Evolutionary conservation across 2,888 invertebrate genomes (phyloP).

Genomic region (Dicranocentrus wangi): DNA sequence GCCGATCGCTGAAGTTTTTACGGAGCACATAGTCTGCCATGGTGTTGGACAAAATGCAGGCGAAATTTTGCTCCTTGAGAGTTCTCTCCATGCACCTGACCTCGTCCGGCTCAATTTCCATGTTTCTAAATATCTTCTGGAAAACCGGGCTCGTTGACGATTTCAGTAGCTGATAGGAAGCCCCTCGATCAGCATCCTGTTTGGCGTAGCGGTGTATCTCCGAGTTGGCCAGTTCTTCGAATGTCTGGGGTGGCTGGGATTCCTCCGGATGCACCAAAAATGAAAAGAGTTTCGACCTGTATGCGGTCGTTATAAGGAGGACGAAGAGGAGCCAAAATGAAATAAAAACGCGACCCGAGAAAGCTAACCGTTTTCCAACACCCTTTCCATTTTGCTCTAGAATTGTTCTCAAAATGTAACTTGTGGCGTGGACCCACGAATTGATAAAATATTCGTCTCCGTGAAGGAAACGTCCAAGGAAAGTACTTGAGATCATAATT

Average conservation of each 20-base stretch:
- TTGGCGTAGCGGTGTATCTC: conserved; percentile 29
- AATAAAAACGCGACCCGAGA: background rate
- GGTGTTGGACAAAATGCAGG: background rate
- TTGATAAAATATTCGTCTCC: too few species aligned
- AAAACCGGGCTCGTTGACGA: conserved; percentile 53
- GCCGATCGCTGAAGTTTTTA: background rate
- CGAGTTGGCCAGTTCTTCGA: conserved; percentile 56
- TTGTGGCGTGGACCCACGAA: background rate
- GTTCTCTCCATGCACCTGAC: background rate
- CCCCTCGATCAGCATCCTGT: conserved; percentile 60
- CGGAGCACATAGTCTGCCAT: background rate
- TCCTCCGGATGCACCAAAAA: conserved; percentile 59
- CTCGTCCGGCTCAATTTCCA: conserved; percentile 42
- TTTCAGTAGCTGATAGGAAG: conserved; percentile 50
- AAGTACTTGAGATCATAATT: too few species aligned
- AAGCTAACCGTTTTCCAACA: background rate
- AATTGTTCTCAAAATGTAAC: background rate
- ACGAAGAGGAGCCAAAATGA: too few species aligned
- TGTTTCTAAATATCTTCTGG: conserved; percentile 36
- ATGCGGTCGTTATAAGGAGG: conserved; percentile 55
- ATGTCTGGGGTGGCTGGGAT: conserved; percentile 55
- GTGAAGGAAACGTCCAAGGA: background rate
- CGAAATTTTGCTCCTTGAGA: background rate
- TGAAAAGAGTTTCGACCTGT: conserved; percentile 61
- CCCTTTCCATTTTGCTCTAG: conserved; percentile 19